A percentile compares a stretch with the other conserved stretches of the same genome.
Evolutionary conservation across 2,888 invertebrate species (phyloP).

Genomic region (Protonemura montana): DNA sequence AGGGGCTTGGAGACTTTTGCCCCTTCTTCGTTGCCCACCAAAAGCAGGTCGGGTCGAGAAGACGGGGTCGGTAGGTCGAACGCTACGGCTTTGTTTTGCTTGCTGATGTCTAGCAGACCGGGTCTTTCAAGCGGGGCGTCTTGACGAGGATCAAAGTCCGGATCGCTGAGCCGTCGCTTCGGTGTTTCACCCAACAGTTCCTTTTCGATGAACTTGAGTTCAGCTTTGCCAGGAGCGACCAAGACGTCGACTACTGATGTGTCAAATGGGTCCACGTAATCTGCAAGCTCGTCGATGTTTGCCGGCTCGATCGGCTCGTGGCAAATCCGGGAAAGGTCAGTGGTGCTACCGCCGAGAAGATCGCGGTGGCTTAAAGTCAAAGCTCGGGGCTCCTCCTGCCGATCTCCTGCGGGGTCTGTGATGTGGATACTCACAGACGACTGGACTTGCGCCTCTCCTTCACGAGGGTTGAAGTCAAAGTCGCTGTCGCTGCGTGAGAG

Average conservation of each 20-base stretch:
- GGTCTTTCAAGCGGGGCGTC: constrained; percentile 28
- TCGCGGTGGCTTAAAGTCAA: constrained; percentile 66
- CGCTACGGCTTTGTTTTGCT: constrained; percentile 62
- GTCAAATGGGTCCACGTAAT: constrained; percentile 81
- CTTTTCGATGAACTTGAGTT: constrained; percentile 79
- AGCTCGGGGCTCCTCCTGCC: constrained; percentile 57
- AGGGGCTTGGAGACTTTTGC: constrained; percentile 68
- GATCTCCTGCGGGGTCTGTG: constrained; percentile 68
- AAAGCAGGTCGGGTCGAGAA: constrained; percentile 48
- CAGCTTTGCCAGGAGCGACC: constrained; percentile 77
- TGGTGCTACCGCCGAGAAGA: constrained; percentile 77
- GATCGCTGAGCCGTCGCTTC: constrained; percentile 66
- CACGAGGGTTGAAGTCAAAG: constrained; percentile 67
- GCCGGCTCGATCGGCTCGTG: constrained; percentile 73
- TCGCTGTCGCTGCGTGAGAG: constrained; percentile 57
- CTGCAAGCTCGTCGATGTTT: constrained; percentile 56
- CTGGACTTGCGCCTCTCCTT: constrained; percentile 64
- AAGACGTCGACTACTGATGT: constrained; percentile 78
- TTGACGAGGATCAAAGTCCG: constrained; percentile 73
- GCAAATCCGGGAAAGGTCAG: constrained; percentile 74
- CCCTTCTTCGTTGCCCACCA: constrained; percentile 45
- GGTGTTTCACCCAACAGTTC: constrained; percentile 68
- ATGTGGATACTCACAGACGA: constrained; percentile 67
- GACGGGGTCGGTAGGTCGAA: constrained; percentile 67
- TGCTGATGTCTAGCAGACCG: not conserved